A percentile compares a stretch with the other conserved stretches of the same genome.
Conservation (phyloP, 2,113 vertebrate genomes). For the Paramisgurnus dabryanus region DNA sequence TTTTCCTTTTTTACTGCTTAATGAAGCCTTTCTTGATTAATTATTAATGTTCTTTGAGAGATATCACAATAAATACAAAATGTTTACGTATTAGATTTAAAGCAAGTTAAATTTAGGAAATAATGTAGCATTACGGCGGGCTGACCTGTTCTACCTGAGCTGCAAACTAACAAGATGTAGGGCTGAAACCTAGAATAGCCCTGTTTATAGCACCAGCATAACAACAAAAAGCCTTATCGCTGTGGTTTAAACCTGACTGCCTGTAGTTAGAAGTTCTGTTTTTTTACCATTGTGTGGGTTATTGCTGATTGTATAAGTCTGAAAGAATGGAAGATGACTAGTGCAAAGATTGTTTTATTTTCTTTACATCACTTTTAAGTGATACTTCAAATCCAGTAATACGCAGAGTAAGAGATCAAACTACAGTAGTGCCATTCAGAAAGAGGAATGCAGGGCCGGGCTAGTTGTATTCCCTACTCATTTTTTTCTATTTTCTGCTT, state of each 20-base stretch:
- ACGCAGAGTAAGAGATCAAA: slow-evolving; percentile 1
- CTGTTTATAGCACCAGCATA: slow-evolving; percentile 40
- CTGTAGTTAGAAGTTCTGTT: slow-evolving; percentile 27
- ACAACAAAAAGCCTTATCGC: slow-evolving; percentile 31
- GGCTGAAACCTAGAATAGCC: not conserved
- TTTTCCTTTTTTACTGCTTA: not conserved
- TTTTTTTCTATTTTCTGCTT: not conserved
- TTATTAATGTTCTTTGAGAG: not conserved
- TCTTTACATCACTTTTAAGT: not conserved
- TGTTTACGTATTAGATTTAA: slow-evolving; percentile 1
- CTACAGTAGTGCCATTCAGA: slow-evolving; percentile 12
- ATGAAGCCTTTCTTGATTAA: not conserved
- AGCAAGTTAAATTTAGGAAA: slow-evolving; percentile 13
- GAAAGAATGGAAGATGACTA: not conserved
- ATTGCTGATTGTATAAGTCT: slow-evolving; percentile 14
- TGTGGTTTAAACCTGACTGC: slow-evolving; percentile 43
- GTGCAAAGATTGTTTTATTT: not conserved
- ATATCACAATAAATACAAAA: not conserved
- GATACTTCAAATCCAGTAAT: not conserved
- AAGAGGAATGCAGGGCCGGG: not conserved
- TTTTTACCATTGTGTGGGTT: slow-evolving; percentile 55
- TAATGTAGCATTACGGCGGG: slow-evolving; percentile 40
- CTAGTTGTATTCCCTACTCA: slow-evolving; percentile 7
- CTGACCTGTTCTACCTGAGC: not conserved
- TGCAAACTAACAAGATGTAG: not conserved